Base-by-base conservation (phyloP, 1,140 invertebrate genomes). In the Copidosoma floridanum region DNA sequence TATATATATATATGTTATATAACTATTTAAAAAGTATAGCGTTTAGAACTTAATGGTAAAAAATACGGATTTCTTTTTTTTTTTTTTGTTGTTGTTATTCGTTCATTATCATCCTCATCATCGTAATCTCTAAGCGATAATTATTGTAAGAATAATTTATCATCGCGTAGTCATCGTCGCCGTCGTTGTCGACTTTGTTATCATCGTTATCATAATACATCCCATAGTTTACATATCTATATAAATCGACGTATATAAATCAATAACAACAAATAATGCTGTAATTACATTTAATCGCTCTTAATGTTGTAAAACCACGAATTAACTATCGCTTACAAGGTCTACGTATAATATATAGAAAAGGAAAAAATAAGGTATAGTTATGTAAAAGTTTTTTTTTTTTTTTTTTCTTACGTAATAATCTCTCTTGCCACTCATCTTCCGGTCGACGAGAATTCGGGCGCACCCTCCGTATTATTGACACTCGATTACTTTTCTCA, bases 151-250 rank as follows among this genome's bases (percentile, higher is more conserved):
- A n/a, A n/a, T n/a, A n/a, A n/a, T n/a, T n/a, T n/a, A n/a, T n/a
- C n/a, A n/a, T n/a, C n/a, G n/a, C n/a, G n/a, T n/a, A n/a, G n/a
- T n/a, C n/a, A n/a, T n/a, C n/a, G n/a, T n/a, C n/a, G n/a, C n/a
- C n/a, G n/a, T n/a, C n/a, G n/a, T n/a, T n/a, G n/a, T n/a, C n/a
- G n/a, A n/a, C n/a, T n/a, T n/a, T n/a, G n/a, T n/a, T n/a, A n/a
- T n/a, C n/a, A n/a, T n/a, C n/a, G n/a, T n/a, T n/a, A n/a, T n/a
- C n/a, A 65, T 65, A 55, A 66, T 65, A 70, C 63, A 70, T 67
- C 62, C 63, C 61, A 57, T 68, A 59, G 44, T 89, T 88, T 67
- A 70, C 69, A 68, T 69, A 75, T 69, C 61, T 68, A 68, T 71
- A 65, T 70, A 69, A 68, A 65, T 63, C 60, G 65, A 68, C 61